phyloP scores from a whole-genome alignment of 2,797 vertebrate genomes.

The Eulemur coronatus region DNA sequence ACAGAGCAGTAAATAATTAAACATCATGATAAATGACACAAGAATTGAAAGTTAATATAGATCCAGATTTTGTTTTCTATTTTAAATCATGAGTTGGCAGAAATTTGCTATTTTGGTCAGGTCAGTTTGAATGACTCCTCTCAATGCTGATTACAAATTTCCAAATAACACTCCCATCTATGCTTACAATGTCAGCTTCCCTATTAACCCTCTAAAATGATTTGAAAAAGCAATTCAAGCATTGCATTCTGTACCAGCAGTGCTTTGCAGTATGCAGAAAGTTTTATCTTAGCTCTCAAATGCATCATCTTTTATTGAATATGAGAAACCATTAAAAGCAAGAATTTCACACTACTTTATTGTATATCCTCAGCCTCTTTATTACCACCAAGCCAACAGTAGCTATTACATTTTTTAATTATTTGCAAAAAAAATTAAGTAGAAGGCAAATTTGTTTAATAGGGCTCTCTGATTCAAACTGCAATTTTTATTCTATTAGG shows the following conservation, averaged over 20 bases:
- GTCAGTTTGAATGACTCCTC: neutral
- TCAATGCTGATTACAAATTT: neutral
- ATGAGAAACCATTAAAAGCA: neutral
- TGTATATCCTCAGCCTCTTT: neutral
- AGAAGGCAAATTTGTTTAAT: neutral
- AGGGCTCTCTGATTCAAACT: neutral
- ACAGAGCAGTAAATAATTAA: neutral
- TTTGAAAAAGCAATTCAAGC: neutral
- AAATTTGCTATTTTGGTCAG: neutral
- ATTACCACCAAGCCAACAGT: neutral
- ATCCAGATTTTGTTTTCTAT: neutral
- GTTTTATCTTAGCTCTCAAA: neutral
- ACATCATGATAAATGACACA: neutral
- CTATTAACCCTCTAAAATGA: neutral
- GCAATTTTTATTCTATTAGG: neutral
- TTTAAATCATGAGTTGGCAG: neutral
- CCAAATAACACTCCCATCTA: neutral
- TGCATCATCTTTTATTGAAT: neutral
- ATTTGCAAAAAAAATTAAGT: neutral
- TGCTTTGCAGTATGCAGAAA: neutral
- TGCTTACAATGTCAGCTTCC: neutral
- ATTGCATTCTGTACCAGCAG: neutral
- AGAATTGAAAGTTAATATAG: neutral
- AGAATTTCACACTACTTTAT: neutral
- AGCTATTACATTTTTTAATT: neutral